Base-by-base conservation (phyloP, 2,113 vertebrate species). In the Sebastes schlegelii region DNA sequence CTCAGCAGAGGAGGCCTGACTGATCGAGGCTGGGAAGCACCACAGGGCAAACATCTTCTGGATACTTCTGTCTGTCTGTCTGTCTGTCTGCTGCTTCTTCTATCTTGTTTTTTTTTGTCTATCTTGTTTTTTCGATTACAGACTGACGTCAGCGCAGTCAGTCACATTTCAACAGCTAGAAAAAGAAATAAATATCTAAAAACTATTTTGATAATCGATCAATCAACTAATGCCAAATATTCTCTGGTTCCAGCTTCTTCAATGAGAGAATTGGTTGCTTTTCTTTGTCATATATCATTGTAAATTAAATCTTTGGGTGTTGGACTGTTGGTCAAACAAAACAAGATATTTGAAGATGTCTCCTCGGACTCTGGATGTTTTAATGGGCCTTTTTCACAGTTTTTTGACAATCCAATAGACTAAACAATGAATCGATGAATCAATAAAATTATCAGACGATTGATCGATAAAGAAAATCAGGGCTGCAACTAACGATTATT, bases 11-110 rank as follows among this genome's bases (percentile, higher is more conserved):
- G 82, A 86, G 83, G 83, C 54, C 90, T 74, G 84, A 80, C 86
- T 77, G 75, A 83, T 68, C 58, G 70, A 58, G 79, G 80, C 77
- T 90, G 92, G 82, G 88, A 92, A 93, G 84, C 88, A 92, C 89
- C 92, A 90, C 92, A 74, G 88, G 86, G 88, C 71, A 90, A 86
- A 87, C 82, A 80, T 79, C 86, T 85, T 83, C 85, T 83, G 74
- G 71, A 57, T 72, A 8, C 46, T 71, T 69, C 67, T 82, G 63
- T 60, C 68, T 74, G 43, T 46, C 40, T 62, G 23, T 70, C 75
- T 85, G 79, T 46, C 65, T 74, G 54, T 65, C 48, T 46, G 13
- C 26, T 34, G 26, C 26, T 34, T 34, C 34, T 34, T 48, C 1
- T 26, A n/a, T 45, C 51, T 16, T 76, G 52, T n/a, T 1, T 5